Evolutionary conservation across 1,140 invertebrate species (phyloP), one percentile per base, ranked within the genome.

Genomic region (Trigoniulus corallinus): DNA sequence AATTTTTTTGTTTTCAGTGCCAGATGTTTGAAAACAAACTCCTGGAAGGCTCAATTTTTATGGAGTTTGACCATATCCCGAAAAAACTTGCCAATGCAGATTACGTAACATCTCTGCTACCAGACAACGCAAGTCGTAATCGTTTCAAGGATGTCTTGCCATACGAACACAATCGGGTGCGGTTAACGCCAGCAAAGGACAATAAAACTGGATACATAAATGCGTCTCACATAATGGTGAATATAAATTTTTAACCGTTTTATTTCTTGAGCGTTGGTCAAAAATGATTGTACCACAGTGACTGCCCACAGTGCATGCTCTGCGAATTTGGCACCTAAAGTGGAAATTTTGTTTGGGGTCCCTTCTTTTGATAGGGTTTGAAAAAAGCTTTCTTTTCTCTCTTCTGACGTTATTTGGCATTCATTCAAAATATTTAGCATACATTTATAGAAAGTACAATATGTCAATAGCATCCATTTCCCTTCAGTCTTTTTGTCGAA

Each of bases 141-240:
- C 66, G 71, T 21, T 80, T 75, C 61, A 74, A 74, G 63, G 79
- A 84, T 57, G 80, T 88, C 34, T 66, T 91, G 29, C 88, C 88
- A 1, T 92, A 92, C 64, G 88, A 92, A 62, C 81, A 87, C 57
- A 89, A 88, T 61, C 63, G 86, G 37, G 80, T 92, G 26, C 70
- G 80, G 45, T 64, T 93, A 2, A 76, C 75, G 21, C 81, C 86
- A 2, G 75, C 76, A 1, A 80, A 80, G 63, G 75, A 79, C 50
- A 92, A 92, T 68, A 78, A 79, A 46, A 75, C 74, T 60, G 88
- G 88, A 4, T 92, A 92, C 58, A 83, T 92, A 41, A 92, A 93
- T 71, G 87, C 86, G 2, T 89, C 85, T 7, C 82, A 88, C 60
- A 78, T 92, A 50, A 82, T 79, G 46, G 80, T 82, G 67, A 67